phyloP scores from a whole-genome alignment of 2,797 vertebrate species.

The Chelon labrosus region DNA sequence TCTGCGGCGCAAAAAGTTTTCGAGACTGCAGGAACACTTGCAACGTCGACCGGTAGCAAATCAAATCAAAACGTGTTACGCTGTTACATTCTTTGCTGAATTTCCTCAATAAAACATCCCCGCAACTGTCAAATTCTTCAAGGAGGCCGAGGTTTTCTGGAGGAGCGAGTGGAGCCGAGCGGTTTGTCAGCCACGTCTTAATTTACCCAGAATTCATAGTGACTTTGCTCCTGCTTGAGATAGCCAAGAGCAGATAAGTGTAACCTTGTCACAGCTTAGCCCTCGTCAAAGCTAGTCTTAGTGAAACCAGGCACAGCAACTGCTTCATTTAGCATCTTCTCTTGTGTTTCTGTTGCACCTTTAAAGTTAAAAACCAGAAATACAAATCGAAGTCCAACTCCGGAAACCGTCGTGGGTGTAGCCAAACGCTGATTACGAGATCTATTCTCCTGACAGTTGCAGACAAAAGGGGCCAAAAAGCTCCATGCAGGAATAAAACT shows the following conservation, averaged over 20 bases:
- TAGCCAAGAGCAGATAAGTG: no score
- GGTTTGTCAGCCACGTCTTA: no score
- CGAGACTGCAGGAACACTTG: neutral
- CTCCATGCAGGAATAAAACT: slow-evolving; percentile 30
- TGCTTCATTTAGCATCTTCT: neutral
- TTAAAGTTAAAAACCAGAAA: slow-evolving; percentile 22
- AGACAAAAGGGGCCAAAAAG: slow-evolving; percentile 23
- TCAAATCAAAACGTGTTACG: neutral
- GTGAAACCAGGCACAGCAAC: neutral
- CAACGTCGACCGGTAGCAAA: neutral
- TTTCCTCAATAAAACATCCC: neutral
- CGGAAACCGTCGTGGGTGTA: slow-evolving; percentile 38
- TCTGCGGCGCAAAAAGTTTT: neutral
- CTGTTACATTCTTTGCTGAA: neutral
- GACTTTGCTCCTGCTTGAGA: no score
- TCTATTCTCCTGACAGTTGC: slow-evolving; percentile 35
- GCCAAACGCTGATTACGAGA: slow-evolving; percentile 43
- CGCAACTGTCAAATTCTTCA: neutral
- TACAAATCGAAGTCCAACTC: slow-evolving; percentile 36
- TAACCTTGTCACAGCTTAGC: neutral
- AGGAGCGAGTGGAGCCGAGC: no score
- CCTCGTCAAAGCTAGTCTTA: neutral
- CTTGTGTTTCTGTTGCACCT: slow-evolving; percentile 10
- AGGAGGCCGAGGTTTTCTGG: neutral
- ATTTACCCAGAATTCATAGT: no score